Evolutionary conservation across 1,140 invertebrate genomes (phyloP), one percentile per base, ranked within the genome.

Genomic region (Cardiocondyla obscurior): DNA sequence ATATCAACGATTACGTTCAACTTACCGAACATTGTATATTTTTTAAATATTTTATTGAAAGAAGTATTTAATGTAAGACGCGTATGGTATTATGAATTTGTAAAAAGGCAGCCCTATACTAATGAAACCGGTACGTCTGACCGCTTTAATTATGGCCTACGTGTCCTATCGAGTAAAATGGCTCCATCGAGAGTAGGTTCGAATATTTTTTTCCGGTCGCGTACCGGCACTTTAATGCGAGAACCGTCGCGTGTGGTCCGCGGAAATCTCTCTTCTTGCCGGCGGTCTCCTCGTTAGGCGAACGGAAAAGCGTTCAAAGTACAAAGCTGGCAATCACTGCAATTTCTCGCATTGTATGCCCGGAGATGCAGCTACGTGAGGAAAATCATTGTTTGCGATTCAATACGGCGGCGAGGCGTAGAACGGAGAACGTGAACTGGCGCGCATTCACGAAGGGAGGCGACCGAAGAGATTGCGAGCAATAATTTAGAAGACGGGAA

Each of bases 311-410:
- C 39, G 81, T 74, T 64, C 81, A 39, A 70, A 69, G 67, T 42
- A 73, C 85, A 86, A 84, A 88, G 84, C 79, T 67, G 53, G 85
- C 82, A 89, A 88, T 89, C 83, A 88, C 81, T 64, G 76, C 85
- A 84, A 84, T 87, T 90, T 83, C 67, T 85, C 72, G 81, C 81
- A 85, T 89, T 88, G 87, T 85, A 58, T 69, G 49, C 44, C 22
- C 28, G 67, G 76, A 83, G 82, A 82, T 70, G 81, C 36, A 58
- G 33, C 65, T 83, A 89, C 86, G 86, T 73, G 86, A 88, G 88
- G 55, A 81, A 88, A 89, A 87, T 88, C 64, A 81, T 82, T 85
- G 81, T 84, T 83, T 70, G 79, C 69, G 81, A 83, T 64, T 86
- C 65, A 69, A 79, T 53, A 51, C 44, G 73, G 44, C 12, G 51